These are phyloP conservation scores for Marcusenius ussheri DNA, from an alignment of 2,113 vertebrate species.

Conservation along the genomic window DNA sequence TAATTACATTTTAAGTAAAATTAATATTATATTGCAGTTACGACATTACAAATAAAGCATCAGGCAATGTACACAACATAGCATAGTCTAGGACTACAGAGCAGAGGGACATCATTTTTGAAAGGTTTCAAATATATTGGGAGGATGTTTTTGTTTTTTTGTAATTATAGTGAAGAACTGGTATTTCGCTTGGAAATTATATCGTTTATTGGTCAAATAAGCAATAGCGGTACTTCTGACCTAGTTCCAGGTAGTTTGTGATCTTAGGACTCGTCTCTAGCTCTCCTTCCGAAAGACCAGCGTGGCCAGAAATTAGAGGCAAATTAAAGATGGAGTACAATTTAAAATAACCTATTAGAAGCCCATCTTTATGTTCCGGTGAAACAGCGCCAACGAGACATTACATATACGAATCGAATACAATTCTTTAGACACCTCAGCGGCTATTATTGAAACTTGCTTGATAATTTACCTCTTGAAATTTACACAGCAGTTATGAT, in stretches of 20 bases:
- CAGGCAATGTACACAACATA: not conserved
- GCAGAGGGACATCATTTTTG: not conserved
- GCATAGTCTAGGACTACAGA: not conserved
- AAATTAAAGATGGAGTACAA: constrained; percentile 16
- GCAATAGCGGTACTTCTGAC: constrained; percentile 22
- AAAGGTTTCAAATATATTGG: constrained; percentile 5
- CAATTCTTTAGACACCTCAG: not conserved
- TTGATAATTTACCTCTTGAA: not conserved
- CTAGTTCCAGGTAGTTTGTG: constrained; percentile 37
- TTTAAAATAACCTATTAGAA: not conserved
- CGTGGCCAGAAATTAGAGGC: constrained; percentile 29
- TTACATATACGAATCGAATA: not conserved
- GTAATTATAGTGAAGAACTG: not conserved
- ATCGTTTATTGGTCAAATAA: constrained; percentile 23
- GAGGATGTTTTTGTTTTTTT: not conserved
- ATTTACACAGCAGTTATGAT: not conserved
- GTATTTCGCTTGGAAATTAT: not conserved
- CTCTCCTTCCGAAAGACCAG: constrained; percentile 25
- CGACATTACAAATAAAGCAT: not conserved
- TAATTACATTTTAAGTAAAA: not conserved
- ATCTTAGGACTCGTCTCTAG: constrained; percentile 26
- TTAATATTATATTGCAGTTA: not conserved
- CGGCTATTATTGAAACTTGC: not conserved
- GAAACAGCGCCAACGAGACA: not conserved
- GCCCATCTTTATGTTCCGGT: not conserved